Conservation (phyloP, 2,888 invertebrate genomes). For the Glyphotaelius pellucidus region DNA sequence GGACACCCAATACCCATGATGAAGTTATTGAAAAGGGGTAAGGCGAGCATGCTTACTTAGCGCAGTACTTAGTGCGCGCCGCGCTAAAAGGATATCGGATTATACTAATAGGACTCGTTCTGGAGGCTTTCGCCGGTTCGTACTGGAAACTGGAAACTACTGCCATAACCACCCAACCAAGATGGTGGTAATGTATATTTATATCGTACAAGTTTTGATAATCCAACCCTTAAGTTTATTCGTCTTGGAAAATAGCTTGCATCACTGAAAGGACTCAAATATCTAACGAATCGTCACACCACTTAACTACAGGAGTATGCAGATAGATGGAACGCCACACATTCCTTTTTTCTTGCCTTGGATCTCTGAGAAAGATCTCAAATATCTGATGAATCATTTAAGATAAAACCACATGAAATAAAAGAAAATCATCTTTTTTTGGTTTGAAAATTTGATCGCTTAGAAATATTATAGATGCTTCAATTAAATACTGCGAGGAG, state of each 20-base stretch:
- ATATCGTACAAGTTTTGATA: background rate
- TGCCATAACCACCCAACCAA: conserved; percentile 8
- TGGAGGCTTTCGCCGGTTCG: conserved; percentile 53
- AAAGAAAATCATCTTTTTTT: too few relatives aligned
- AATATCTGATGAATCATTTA: too few relatives aligned
- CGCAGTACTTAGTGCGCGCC: conserved; percentile 53
- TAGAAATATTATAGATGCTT: too few relatives aligned
- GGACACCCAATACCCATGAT: conserved; percentile 64
- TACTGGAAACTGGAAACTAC: conserved; percentile 11
- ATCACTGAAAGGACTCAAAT: background rate
- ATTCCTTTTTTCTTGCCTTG: too few relatives aligned
- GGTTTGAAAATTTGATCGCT: too few relatives aligned
- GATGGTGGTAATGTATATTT: conserved; percentile 9
- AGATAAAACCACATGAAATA: too few relatives aligned
- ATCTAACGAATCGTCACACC: background rate
- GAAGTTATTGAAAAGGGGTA: conserved; percentile 66
- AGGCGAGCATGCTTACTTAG: conserved; percentile 64
- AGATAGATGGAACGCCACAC: background rate
- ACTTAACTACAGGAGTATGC: background rate
- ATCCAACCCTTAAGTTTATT: background rate
- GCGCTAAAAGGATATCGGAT: conserved; percentile 66
- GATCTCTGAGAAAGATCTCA: too few relatives aligned
- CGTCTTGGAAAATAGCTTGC: background rate
- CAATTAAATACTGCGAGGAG: too few relatives aligned
- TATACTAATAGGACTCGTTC: conserved; percentile 63